These are phyloP conservation scores for Sander vitreus DNA, from an alignment of 2,113 vertebrate species.

Conservation along the genomic window DNA sequence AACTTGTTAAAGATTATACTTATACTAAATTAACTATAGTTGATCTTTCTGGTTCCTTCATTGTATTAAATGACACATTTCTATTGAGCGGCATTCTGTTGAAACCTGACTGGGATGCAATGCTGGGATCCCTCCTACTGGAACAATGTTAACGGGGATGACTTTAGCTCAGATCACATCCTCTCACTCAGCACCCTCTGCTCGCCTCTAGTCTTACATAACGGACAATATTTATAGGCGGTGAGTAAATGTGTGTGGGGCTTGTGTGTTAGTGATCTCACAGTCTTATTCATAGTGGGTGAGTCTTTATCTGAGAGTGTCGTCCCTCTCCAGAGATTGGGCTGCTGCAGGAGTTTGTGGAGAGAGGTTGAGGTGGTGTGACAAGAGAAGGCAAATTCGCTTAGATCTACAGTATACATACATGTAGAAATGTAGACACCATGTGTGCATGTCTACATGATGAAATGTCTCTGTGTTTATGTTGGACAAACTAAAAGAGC, in stretches of 20 bases:
- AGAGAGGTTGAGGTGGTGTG: background rate
- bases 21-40: conserved; percentile 17
- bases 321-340: conserved; percentile 39
- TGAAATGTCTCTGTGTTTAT: background rate
- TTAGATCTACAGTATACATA: background rate
- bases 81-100: conserved; percentile 20
- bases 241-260: conserved; percentile 58
- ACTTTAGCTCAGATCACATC: conserved; percentile 63
- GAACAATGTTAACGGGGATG: conserved; percentile 65
- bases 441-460: no score
- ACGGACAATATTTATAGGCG: conserved; percentile 79
- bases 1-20: background rate
- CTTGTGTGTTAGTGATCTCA: conserved; percentile 69
- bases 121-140: conserved; percentile 48
- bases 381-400: background rate
- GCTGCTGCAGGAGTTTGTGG: conserved; percentile 20
- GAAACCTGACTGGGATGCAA: conserved; percentile 17
- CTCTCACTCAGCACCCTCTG: conserved; percentile 52
- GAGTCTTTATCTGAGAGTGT: conserved; percentile 50
- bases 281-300: conserved; percentile 76
- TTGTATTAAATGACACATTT: conserved; percentile 2
- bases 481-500: background rate
- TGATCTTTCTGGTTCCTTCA: conserved; percentile 15
- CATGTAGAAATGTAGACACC: background rate
- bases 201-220: conserved; percentile 67